These are phyloP conservation scores for Nycticebus coucang DNA, from an alignment of 2,113 vertebrate species.

Conservation along the genomic window DNA sequence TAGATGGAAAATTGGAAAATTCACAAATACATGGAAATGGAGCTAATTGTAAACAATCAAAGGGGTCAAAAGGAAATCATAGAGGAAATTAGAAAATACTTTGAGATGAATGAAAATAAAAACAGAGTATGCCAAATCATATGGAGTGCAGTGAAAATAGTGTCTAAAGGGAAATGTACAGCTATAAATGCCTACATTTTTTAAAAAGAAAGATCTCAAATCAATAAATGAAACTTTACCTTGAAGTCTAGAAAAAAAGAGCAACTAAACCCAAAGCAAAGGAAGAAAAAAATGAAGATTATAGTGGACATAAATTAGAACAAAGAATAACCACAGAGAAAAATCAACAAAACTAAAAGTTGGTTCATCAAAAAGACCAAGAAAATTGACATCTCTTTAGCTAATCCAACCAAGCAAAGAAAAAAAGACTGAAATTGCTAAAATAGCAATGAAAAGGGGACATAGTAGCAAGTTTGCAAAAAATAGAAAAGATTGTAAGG, in stretches of 20 bases:
- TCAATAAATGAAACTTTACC: too few relatives aligned
- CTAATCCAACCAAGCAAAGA: too few relatives aligned
- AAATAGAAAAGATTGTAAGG: not conserved
- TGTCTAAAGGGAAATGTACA: not conserved
- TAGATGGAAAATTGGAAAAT: not conserved
- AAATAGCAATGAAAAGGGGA: not conserved
- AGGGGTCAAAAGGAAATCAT: not conserved
- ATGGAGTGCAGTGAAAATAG: not conserved
- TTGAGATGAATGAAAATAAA: conserved; percentile 34
- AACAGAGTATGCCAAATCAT: not conserved
- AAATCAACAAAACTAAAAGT: too few relatives aligned
- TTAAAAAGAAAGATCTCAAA: too few relatives aligned
- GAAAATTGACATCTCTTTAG: too few relatives aligned
- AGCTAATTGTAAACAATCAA: conserved; percentile 18
- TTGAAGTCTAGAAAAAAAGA: too few relatives aligned
- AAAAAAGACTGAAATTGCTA: not conserved
- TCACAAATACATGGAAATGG: conserved; percentile 8
- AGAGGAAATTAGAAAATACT: conserved; percentile 40
- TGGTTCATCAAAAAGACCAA: too few relatives aligned
- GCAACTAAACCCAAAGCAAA: too few relatives aligned
- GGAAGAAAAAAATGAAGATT: too few relatives aligned
- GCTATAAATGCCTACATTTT: too few relatives aligned
- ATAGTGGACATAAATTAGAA: too few relatives aligned
- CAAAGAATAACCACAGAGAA: too few relatives aligned
- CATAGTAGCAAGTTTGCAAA: not conserved